phyloP scores from a whole-genome alignment of 1,140 invertebrate species.

The Rhyacophila brunnea region DNA sequence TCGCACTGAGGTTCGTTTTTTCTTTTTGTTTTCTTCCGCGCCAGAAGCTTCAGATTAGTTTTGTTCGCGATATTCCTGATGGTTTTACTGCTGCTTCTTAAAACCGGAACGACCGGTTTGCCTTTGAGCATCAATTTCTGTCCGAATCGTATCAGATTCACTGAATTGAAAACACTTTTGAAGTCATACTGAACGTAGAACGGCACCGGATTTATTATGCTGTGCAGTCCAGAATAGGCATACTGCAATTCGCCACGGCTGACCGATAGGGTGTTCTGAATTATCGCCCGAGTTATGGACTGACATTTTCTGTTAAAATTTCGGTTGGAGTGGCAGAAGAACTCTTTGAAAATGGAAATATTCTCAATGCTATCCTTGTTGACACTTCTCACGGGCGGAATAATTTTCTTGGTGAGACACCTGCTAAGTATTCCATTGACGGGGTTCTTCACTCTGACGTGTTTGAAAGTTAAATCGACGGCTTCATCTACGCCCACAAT shows the following conservation, averaged over 20 bases:
- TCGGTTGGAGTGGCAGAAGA: conserved; percentile 28
- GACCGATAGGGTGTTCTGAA: conserved; percentile 44
- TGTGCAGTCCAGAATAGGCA: conserved; percentile 64
- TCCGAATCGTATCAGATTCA: conserved; percentile 28
- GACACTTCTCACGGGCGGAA: neutral
- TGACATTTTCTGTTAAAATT: conserved; percentile 37
- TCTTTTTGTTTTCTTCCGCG: conserved; percentile 28
- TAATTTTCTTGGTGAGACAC: too few relatives aligned
- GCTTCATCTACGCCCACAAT: neutral
- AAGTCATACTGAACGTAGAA: conserved; percentile 42
- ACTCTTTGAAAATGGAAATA: neutral
- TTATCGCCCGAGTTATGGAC: conserved; percentile 39
- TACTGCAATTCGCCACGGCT: conserved; percentile 52
- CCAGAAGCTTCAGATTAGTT: conserved; percentile 38
- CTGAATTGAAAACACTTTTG: conserved; percentile 30
- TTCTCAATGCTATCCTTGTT: too few relatives aligned
- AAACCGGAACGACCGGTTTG: neutral
- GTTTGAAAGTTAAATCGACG: conserved; percentile 20
- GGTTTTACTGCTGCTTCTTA: conserved; percentile 39
- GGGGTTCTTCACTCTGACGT: neutral
- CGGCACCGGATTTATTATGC: conserved; percentile 58
- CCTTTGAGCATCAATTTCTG: conserved; percentile 26
- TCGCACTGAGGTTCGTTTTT: conserved; percentile 49
- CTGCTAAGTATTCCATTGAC: conserved; percentile 12
- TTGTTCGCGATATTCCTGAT: conserved; percentile 38